Percentiles rank a stretch among this genome's conserved stretches.
These are phyloP conservation scores for Panthera tigris DNA, from an alignment of 2,113 vertebrate species.

Conservation along the genomic window DNA sequence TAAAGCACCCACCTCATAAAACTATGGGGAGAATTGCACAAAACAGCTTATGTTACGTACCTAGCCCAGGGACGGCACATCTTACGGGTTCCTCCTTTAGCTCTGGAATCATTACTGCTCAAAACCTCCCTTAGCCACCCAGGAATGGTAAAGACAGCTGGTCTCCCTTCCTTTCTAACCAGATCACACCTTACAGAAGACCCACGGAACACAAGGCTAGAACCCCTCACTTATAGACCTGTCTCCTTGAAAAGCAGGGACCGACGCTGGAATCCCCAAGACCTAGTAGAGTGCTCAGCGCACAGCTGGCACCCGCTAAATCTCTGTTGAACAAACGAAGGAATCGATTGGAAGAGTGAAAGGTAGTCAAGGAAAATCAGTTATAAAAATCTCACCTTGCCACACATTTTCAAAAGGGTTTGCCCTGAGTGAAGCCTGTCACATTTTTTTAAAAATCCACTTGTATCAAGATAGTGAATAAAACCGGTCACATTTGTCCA, in stretches of 20 bases:
- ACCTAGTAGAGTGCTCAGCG: not conserved
- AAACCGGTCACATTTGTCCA: not conserved
- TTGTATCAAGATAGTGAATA: not conserved
- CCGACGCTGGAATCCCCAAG: not conserved
- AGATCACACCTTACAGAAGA: not conserved
- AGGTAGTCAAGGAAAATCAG: not conserved
- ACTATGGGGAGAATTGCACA: not conserved
- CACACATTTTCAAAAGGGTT: not conserved
- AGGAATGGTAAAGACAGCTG: fast-evolving
- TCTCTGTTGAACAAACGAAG: not conserved
- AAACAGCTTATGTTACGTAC: not conserved
- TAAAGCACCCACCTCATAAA: not conserved
- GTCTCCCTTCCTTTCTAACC: not conserved
- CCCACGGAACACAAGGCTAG: not conserved
- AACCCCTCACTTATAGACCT: not conserved
- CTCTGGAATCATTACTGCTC: not conserved
- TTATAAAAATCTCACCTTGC: not conserved
- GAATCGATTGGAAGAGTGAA: not conserved
- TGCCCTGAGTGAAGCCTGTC: not conserved
- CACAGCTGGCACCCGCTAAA: fast-evolving
- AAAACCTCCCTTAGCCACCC: not conserved
- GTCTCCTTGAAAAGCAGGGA: not conserved
- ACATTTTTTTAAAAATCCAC: not conserved
- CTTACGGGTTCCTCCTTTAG: not conserved
- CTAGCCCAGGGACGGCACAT: too few species aligned